Base-by-base conservation (phyloP, 2,888 invertebrate genomes). In the Syrista parreyssii region DNA sequence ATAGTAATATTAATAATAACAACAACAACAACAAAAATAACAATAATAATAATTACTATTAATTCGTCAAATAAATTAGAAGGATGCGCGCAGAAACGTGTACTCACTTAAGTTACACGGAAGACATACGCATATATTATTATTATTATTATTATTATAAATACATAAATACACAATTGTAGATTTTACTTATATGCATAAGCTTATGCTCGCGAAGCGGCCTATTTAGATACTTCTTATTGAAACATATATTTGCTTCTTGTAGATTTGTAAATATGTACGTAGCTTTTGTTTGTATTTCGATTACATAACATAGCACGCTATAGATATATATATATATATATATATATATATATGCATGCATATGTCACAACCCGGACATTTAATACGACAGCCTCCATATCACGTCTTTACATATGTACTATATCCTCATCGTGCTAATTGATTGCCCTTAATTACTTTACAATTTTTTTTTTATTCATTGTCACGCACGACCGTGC, bases 221-320 rank as follows among this genome's bases (percentile, higher is more conserved):
- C 55, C 55, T 55, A 55, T 55, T 55, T 55, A 55, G 55, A 55
- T 55, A 55, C 55, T 55, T 23, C 1, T 55, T 23, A 71, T 68
- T 32, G 76, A 76, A 82, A 69, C 75, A 78, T 79, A 82, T 81
- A 84, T 82, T 79, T 82, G 84, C 33, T 81, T 84, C 84, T 84
- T 85, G 84, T 86, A 86, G 85, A 87, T 84, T 86, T 85, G 84
- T 86, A 84, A 81, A 85, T 82, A 85, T 76, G 81, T 82, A 83
- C 78, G 75, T 77, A 76, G 79, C n/a, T 32, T 31, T 75, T 15
- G 23, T 55, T 55, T 55, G 23, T 55, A 55, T 55, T 9, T 55
- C 55, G 55, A 23, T 55, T 9, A 55, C 55, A 55, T 23, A 55
- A 23, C 23, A 31, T 15, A 12, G 30, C 71, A 15, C 11, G 9